phyloP scores from a whole-genome alignment of 1,140 invertebrate species.

The Pseudoatta argentina region DNA sequence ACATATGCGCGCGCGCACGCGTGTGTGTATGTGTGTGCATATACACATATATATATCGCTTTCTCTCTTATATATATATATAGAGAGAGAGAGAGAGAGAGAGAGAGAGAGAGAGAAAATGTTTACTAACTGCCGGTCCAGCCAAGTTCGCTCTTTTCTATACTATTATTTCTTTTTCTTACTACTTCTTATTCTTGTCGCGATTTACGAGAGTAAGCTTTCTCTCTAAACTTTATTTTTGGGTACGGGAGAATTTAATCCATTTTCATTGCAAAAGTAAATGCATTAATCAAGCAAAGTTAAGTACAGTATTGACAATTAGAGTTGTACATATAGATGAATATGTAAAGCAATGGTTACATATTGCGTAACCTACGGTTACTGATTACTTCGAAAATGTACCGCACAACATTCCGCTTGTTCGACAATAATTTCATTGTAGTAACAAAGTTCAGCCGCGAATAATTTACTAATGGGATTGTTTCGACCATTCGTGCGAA shows the following conservation, averaged over 20 bases:
- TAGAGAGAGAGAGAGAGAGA: too few relatives aligned
- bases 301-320: constrained; percentile 15
- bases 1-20: too few relatives aligned
- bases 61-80: too few relatives aligned
- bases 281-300: constrained; percentile 20
- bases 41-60: too few relatives aligned
- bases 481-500: neutral
- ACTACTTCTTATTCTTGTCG: constrained; percentile 7
- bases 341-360: neutral
- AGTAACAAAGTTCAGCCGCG: neutral
- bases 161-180: neutral
- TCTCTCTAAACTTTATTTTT: constrained; percentile 3
- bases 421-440: constrained; percentile 10
- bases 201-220: neutral
- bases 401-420: neutral
- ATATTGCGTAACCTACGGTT: neutral
- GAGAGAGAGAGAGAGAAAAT: neutral
- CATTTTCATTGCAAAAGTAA: neutral
- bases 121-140: constrained; percentile 38
- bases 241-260: neutral
- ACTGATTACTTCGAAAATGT: constrained; percentile 53
- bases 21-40: too few relatives aligned
- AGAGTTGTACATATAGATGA: neutral
- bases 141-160: neutral
- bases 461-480: constrained; percentile 60